These are phyloP conservation scores for Hypsopygia costalis DNA, from an alignment of 2,888 invertebrate species.

Conservation along the genomic window DNA sequence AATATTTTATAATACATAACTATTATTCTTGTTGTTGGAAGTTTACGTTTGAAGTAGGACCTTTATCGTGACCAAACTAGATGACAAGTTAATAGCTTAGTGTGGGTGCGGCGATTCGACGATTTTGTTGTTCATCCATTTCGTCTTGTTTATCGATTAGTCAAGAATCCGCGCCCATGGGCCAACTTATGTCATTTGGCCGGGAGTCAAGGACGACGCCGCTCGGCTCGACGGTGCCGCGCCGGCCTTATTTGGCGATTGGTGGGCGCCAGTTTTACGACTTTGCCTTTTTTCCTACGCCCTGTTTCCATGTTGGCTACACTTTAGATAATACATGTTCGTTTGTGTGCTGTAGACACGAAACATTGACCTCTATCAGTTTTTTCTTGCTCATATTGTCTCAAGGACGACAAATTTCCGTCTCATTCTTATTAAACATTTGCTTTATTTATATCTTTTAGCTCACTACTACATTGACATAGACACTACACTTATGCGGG, in stretches of 20 bases:
- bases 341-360: conserved; percentile 46
- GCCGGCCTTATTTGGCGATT: conserved; percentile 77
- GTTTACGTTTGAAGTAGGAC: conserved; percentile 25
- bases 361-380: conserved; percentile 51
- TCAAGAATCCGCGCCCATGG: conserved; percentile 76
- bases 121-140: conserved; percentile 61
- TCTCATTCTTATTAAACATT: no score
- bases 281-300: conserved; percentile 74
- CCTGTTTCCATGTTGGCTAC: conserved; percentile 64
- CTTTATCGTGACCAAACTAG: conserved; percentile 57
- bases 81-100: conserved; percentile 53
- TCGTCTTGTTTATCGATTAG: conserved; percentile 75
- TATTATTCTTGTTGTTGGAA: conserved; percentile 2
- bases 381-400: conserved; percentile 39
- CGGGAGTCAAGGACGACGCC: conserved; percentile 74
- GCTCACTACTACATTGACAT: neutral
- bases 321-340: conserved; percentile 56
- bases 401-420: conserved; percentile 45
- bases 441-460: conserved; percentile 25
- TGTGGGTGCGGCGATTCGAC: conserved; percentile 61
- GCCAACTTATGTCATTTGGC: conserved; percentile 80
- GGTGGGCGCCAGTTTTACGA: conserved; percentile 79
- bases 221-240: conserved; percentile 64
- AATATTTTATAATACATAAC: no score
- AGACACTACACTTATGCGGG: neutral